Percentiles rank a stretch among this genome's conserved stretches.
Conservation (phyloP, 1,140 invertebrate genomes). For the Solenopsis invicta region DNA sequence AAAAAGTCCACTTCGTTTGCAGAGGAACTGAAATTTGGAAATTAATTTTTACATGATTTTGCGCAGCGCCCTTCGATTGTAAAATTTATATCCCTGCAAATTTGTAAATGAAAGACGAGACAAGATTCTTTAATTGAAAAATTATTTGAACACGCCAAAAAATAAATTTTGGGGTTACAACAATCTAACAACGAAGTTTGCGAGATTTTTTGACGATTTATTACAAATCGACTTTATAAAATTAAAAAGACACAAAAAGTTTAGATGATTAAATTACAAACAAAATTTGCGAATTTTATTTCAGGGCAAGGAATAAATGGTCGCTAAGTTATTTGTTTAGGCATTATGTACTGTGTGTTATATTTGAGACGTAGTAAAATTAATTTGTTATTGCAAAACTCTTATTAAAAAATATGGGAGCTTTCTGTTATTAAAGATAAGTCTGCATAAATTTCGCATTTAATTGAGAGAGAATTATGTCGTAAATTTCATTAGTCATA, state of each 20-base stretch:
- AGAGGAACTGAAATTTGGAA: neutral
- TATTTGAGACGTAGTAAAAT: too few species aligned
- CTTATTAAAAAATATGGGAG: too few species aligned
- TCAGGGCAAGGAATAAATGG: too few species aligned
- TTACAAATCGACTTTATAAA: neutral
- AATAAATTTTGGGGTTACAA: neutral
- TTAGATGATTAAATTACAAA: too few species aligned
- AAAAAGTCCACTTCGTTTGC: neutral
- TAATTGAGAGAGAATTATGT: too few species aligned
- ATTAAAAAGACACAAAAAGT: too few species aligned
- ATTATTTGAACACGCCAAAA: neutral
- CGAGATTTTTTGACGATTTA: neutral
- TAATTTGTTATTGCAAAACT: too few species aligned
- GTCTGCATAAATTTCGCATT: too few species aligned
- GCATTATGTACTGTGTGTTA: too few species aligned
- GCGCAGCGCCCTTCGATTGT: neutral
- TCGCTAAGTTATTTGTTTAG: too few species aligned
- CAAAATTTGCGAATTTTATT: too few species aligned
- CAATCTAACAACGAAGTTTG: neutral
- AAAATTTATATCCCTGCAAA: constrained; percentile 11
- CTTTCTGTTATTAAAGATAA: too few species aligned
- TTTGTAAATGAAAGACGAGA: neutral
- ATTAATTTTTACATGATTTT: constrained; percentile 29
- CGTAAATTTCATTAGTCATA: neutral
- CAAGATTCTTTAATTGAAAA: neutral